These are phyloP conservation scores for Plebejus anna DNA, from an alignment of 2,888 invertebrate species.

Conservation along the genomic window DNA sequence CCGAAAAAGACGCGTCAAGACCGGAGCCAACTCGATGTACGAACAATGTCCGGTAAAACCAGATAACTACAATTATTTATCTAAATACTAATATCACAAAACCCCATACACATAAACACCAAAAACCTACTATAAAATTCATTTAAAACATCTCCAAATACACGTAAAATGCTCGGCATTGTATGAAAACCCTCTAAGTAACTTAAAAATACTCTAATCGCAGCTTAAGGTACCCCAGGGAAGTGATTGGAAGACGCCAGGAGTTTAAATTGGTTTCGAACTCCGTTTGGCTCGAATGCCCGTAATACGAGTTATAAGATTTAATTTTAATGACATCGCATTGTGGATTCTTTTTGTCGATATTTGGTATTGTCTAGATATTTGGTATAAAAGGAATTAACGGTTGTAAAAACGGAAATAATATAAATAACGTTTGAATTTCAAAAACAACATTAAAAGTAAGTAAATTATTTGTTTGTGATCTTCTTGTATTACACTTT, in stretches of 20 bases:
- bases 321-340: constrained; percentile 21
- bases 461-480: no score
- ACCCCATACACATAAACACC: background rate
- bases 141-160: constrained; percentile 15
- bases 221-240: constrained; percentile 58
- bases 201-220: constrained; percentile 57
- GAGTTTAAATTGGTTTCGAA: constrained; percentile 76
- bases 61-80: background rate
- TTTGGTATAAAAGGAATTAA: no score
- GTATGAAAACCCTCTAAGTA: constrained; percentile 39
- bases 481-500: no score
- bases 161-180: background rate
- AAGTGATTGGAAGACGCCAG: constrained; percentile 75
- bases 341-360: background rate
- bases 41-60: no score
- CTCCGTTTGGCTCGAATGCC: constrained; percentile 53
- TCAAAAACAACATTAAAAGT: no score
- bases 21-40: no score
- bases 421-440: no score
- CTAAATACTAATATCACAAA: background rate
- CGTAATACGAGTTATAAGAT: constrained; percentile 29
- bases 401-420: no score
- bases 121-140: constrained; percentile 8
- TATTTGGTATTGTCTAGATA: no score
- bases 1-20: no score